Base-by-base conservation (phyloP, 2,113 vertebrate genomes). In the Echinops telfairi region DNA sequence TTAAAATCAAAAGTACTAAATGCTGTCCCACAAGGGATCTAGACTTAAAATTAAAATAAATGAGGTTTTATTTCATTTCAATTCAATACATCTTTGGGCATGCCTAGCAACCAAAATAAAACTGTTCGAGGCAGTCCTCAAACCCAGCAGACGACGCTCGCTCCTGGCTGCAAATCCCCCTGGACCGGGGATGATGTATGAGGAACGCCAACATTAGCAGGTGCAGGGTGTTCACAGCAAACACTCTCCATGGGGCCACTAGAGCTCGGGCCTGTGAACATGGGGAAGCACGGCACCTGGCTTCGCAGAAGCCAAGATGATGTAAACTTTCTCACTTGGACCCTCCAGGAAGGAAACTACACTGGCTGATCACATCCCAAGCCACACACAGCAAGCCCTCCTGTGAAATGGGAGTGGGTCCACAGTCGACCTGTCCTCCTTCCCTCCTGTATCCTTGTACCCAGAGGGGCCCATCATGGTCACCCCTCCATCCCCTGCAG, bases 331-430 rank as follows among this genome's bases (percentile, higher is more conserved):
- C 81, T 87, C 78, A 43, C 91, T 71, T 19, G 1, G 38, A 91
- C 71, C 83, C 0, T 3, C 87, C 90, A n/a, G 83, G 83, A 58
- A 83, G 53, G 76, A 88, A 58, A 92, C 8, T 16, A 70, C 38
- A 3, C 66, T 84, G 38, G 43, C 93, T 53, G 29, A 60, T 27
- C 31, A 81, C 16, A 0, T 76, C 64, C n/a, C 5, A 29, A 83
- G 83, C 84, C 93, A 83, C 89, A 88, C 36, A 71, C 71, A 83
- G 66, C 36, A 82, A 66, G 78, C 58, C 8, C 58, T 1, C 20
- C 43, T 14, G 80, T 0, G 93, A 89, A 77, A 86, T 33, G 15
- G 15, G 19, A 17, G 58, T 60, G 58, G 19, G 15, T 20, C 83
- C 86, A 40, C 20, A 31, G 36, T 19, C 3, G 78, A 82, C 3